Base-by-base conservation (phyloP, 2,113 vertebrate species). In the Isurus oxyrinchus region DNA sequence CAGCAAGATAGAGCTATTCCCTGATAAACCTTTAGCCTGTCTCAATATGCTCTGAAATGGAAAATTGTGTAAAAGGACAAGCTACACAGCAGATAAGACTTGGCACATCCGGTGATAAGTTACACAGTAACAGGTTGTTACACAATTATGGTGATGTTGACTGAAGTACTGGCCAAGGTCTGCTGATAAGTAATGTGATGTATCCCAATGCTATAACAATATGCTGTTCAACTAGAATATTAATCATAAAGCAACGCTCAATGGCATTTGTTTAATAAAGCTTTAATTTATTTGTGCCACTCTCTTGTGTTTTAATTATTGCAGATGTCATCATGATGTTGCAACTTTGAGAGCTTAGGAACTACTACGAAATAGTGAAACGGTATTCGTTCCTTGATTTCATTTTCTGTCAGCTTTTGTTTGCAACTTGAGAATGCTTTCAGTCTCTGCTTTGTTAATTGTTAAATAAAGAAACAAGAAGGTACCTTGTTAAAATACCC, bases 51-150 rank as follows among this genome's bases (percentile, higher is more conserved):
- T 66, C 59, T 94, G 59, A 94, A 94, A 94, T 94, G 90, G 90
- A 66, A 94, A 94, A 96, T 76, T 96, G 86, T 76, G 96, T 91
- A 96, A 97, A 95, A 96, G 81, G 96, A 96, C 96, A 96, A 97
- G 96, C 97, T 97, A 57, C 49, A 57, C 6, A 90, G 25, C 88
- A 94, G 96, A 97, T 97, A 97, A 97, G 96, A 88, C 44, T 67
- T 11, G 31, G 35, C 96, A 97, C 97, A 97, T 97, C 97, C 97
- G 95, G 96, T 96, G 40, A 0, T 93, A 88, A 96, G 97, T 97
- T 98, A 98, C 97, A 97, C 96, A 97, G 97, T 97, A 97, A 97
- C 97, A 96, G 96, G 96, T 97, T 96, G 97, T 97, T 97, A 97
- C 96, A 94, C 96, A 97, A 96, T 94, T 40, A 23, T 94, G 59